phyloP scores from a whole-genome alignment of 2,797 vertebrate species.

The Arctocebus calabarensis region DNA sequence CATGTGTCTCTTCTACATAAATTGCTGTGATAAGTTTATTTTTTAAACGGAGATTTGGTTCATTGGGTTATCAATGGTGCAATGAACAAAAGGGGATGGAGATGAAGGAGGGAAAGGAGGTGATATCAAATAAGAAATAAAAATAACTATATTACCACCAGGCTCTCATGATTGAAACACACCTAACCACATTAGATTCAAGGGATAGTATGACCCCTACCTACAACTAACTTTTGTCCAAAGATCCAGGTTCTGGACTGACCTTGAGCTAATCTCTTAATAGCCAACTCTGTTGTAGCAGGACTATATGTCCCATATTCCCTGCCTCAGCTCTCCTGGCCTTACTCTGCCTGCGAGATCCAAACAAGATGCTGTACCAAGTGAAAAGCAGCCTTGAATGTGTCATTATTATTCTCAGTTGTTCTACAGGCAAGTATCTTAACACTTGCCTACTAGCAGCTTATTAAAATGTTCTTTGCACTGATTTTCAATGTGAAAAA shows the following conservation, averaged over 20 bases:
- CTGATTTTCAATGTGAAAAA: not conserved
- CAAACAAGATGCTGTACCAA: not conserved
- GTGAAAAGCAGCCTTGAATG: not conserved
- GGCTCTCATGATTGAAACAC: slow-evolving; percentile 25
- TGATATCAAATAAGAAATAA: not conserved
- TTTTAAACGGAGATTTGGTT: not conserved
- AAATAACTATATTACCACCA: not conserved
- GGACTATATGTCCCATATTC: not conserved
- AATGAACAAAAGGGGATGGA: not conserved
- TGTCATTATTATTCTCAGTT: not conserved
- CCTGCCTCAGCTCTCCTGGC: not conserved
- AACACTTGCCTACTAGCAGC: not conserved
- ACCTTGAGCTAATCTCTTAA: slow-evolving; percentile 36
- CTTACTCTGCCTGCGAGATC: not conserved
- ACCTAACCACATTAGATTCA: not conserved
- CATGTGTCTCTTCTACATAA: slow-evolving; percentile 4
- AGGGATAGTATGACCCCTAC: not conserved
- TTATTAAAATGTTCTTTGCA: not conserved
- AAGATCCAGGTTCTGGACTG: slow-evolving; percentile 2
- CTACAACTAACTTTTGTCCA: slow-evolving; percentile 32
- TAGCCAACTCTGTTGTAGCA: slow-evolving; percentile 17
- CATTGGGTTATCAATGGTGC: not conserved
- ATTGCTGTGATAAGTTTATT: slow-evolving; percentile 6
- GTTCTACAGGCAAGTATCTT: not conserved
- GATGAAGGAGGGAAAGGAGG: not conserved